Base-by-base conservation (phyloP, 2,888 invertebrate genomes). In the Parasteatoda lunata region DNA sequence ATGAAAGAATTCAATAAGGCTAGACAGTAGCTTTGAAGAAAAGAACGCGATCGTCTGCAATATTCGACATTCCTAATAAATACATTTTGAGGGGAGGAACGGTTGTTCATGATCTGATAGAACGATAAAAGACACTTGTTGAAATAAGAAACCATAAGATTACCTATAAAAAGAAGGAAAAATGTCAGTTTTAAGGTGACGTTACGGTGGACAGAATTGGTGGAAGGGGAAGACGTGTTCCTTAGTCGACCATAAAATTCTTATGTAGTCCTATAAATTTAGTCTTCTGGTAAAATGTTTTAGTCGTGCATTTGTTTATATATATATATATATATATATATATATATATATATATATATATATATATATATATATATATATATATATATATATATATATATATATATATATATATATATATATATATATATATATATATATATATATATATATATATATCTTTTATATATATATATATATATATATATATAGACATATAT, bases 251-350 rank as follows among this genome's bases (percentile, higher is more conserved):
- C 76, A 52, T 83, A 83, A 83, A 83, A 83, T 52, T 64, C 65
- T 30, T 15, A 3, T 7, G 83, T 54, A 77, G 83, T 83, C 83
- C 51, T 66, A 83, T 83, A 83, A 83, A 83, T 83, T 83, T 70
- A 30, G n/a, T 65, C 70, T 70, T 77, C 77, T 83, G 76, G 83
- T 82, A 68, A 70, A 71, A 72, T 45, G 77, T 72, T 70, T 66
- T 83, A 76, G 9, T 59, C 9, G n/a, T 4, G n/a, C 5, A 59
- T 59, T 13, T 59, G 4, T 59, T 13, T 59, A 7, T 54, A 54
- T 54, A 54, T 54, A 11, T 54, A 54, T 54, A 54, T 54, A 54
- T 54, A 54, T 54, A 54, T 3, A 54, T 2, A 54, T 3, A 13
- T 59, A n/a, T 4, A 59, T 4, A 54, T 4, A 54, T 54, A 54